Base-by-base conservation (phyloP, 2,113 vertebrate species). In the Noctilio leporinus region DNA sequence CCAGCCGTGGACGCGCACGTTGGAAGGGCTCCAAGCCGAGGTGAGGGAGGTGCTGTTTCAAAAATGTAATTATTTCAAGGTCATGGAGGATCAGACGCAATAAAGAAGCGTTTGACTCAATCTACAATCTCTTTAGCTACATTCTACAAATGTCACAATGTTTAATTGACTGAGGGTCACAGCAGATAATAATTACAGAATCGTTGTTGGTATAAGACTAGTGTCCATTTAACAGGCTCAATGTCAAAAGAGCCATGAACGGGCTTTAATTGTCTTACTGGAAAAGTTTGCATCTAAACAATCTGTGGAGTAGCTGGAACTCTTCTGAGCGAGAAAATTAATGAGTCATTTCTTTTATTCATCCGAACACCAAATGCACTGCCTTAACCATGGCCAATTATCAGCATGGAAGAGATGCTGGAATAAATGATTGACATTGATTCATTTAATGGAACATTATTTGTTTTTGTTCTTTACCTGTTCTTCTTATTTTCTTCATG, bases 41-140 rank as follows among this genome's bases (percentile, higher is more conserved):
- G 0, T 10, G 0, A 0, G 4, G 19, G 15, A 47, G 22, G 3
- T 16, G 28, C 38, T 26, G 22, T 53, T n/a, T 49, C 2, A n/a
- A 62, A 38, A n/a, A 3, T 22, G 53, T 11, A 17, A 81, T 22
- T 73, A 28, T 40, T 7, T 78, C 14, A 77, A 55, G 49, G 24
- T 69, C 3, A 10, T n/a, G 10, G 9, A 16, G 3, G 49, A 83
- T 72, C 53, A 10, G 0, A 24, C 4, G 7, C 59, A 65, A 5
- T 1, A 15, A 45, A 15, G 10, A 17, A 12, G 15, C 57, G 10
- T 77, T 57, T 47, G 51, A 28, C 38, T 73, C 6, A 28, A 3
- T 11, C 4, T 11, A 16, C 10, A 33, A 14, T 35, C 24, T 70
- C 59, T 20, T 43, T 43, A 20, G 1, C 47, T 16, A 12, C 20